Percentiles rank a stretch among this genome's conserved stretches.
phyloP scores from a whole-genome alignment of 1,140 invertebrate species.

The Tetranychus urticae region DNA sequence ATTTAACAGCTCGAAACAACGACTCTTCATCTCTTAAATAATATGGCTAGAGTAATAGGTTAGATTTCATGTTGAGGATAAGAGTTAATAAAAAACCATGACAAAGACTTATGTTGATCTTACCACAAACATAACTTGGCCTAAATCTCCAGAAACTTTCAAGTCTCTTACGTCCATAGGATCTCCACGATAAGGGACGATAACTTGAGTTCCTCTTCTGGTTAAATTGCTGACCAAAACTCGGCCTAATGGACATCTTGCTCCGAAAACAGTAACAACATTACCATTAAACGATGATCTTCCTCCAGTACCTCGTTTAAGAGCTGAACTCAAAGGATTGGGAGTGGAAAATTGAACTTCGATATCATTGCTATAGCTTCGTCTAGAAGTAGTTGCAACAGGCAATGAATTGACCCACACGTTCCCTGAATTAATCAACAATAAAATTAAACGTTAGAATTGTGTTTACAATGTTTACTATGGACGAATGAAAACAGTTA shows the following conservation, averaged over 20 bases:
- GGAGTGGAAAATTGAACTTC: neutral
- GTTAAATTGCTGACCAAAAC: slow-evolving; percentile 67
- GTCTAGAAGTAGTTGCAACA: no score
- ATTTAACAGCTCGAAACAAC: slow-evolving; percentile 57
- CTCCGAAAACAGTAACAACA: slow-evolving; percentile 90
- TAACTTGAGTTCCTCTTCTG: slow-evolving; percentile 41
- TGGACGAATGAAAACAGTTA: no score
- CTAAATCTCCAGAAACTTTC: slow-evolving; percentile 73
- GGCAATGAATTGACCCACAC: no score
- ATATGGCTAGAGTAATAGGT: slow-evolving; percentile 35
- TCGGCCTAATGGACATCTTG: slow-evolving; percentile 59
- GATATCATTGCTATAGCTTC: no score
- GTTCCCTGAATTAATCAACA: no score
- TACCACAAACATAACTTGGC: slow-evolving; percentile 60
- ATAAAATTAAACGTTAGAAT: no score
- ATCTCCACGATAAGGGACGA: slow-evolving; percentile 76
- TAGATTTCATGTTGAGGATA: neutral
- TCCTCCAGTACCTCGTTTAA: slow-evolving; percentile 50
- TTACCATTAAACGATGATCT: slow-evolving; percentile 86
- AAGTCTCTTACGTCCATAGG: slow-evolving; percentile 44
- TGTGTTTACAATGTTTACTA: no score
- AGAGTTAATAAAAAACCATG: neutral
- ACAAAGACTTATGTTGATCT: slow-evolving; percentile 9
- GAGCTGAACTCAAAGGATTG: neutral
- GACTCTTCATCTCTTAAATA: slow-evolving; percentile 65